Evolutionary conservation across 2,888 invertebrate genomes (phyloP).

Genomic region (Acanthopleura granulata): DNA sequence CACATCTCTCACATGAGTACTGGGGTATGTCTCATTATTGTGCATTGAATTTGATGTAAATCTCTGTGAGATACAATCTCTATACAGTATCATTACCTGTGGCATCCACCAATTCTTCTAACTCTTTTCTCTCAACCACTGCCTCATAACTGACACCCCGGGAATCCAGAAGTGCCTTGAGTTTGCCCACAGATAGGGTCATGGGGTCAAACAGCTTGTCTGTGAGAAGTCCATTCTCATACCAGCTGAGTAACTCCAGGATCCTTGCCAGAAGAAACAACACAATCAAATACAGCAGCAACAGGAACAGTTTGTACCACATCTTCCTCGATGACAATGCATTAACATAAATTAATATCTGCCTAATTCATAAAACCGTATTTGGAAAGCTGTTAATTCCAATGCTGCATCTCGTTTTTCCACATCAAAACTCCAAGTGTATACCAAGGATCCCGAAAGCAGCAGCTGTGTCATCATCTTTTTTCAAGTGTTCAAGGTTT

Average conservation of each 20-base stretch:
- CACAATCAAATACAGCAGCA: slow-evolving; percentile 65
- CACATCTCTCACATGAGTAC: too few relatives aligned
- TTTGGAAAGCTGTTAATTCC: too few relatives aligned
- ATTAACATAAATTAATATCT: too few relatives aligned
- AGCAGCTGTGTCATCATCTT: too few relatives aligned
- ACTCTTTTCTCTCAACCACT: slow-evolving; percentile 68
- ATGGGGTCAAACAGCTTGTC: slow-evolving; percentile 68
- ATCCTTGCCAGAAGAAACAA: slow-evolving; percentile 68
- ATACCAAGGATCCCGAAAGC: too few relatives aligned
- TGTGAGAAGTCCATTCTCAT: slow-evolving; percentile 63
- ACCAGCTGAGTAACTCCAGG: slow-evolving; percentile 67
- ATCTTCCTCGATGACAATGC: slow-evolving; percentile 32
- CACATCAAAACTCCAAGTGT: too few relatives aligned
- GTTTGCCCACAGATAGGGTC: slow-evolving; percentile 67
- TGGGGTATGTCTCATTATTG: too few relatives aligned
- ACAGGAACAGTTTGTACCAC: slow-evolving; percentile 67
- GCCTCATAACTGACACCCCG: slow-evolving; percentile 69
- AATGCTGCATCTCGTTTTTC: too few relatives aligned
- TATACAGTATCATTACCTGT: slow-evolving; percentile 57
- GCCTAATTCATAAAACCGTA: too few relatives aligned
- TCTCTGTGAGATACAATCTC: too few relatives aligned
- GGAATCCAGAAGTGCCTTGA: slow-evolving; percentile 69
- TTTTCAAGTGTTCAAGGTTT: too few relatives aligned
- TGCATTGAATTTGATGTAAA: too few relatives aligned
- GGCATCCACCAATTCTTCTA: slow-evolving; percentile 66